Percentiles rank a stretch among this genome's conserved stretches.
These are phyloP conservation scores for Rattus rattus DNA, from an alignment of 2,113 vertebrate genomes.

Conservation along the genomic window DNA sequence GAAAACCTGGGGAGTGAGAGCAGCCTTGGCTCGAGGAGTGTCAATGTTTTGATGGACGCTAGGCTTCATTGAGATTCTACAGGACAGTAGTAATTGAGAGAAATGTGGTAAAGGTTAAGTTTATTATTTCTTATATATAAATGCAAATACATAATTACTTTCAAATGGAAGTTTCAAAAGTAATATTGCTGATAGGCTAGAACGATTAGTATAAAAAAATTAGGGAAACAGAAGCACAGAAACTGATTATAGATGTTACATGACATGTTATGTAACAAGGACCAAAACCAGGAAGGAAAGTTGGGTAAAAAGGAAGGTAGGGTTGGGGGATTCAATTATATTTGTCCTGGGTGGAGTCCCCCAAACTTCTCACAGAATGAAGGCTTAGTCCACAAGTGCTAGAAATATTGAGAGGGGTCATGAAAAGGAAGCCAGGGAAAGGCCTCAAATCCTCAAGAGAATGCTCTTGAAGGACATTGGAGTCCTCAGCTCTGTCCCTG, in stretches of 20 bases:
- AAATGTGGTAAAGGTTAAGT: not conserved
- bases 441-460: too few relatives aligned
- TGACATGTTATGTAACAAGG: not conserved
- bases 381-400: not conserved
- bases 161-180: not conserved
- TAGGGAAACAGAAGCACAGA: not conserved
- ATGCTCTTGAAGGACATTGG: not conserved
- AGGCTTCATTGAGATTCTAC: not conserved
- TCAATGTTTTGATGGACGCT: not conserved
- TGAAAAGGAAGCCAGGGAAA: not conserved
- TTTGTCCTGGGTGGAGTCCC: not conserved
- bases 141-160: not conserved
- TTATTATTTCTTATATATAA: not conserved
- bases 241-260: not conserved
- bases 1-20: not conserved
- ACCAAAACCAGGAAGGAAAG: not conserved
- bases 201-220: not conserved
- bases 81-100: not conserved
- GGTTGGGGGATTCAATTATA: not conserved
- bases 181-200: not conserved
- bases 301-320: not conserved
- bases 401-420: not conserved
- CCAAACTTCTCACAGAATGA: not conserved
- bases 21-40: too few relatives aligned
- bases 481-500: not conserved